Conservation (phyloP, 64 coral and sea anemone genomes). For the Acropora tenuis region DNA sequence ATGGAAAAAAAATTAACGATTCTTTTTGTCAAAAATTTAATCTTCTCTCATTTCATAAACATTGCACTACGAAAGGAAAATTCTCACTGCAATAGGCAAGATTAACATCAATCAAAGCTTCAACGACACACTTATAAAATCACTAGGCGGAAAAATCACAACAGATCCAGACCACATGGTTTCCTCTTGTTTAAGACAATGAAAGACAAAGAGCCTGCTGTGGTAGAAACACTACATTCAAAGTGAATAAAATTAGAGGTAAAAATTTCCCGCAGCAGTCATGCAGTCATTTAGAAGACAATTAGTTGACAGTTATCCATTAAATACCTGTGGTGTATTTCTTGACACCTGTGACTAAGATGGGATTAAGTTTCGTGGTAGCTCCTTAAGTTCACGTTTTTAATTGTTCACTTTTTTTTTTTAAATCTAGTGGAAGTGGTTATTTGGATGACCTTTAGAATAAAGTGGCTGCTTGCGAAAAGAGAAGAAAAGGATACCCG, state of each 20-base stretch:
- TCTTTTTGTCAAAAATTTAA: no score
- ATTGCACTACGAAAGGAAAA: no score
- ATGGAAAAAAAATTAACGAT: no score
- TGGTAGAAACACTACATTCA: background rate
- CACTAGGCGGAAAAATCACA: background rate
- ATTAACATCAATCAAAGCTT: background rate
- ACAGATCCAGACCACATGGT: background rate
- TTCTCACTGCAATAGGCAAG: no score
- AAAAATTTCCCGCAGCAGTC: background rate
- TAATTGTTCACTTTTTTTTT: slow-evolving; percentile 16
- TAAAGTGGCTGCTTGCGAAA: background rate
- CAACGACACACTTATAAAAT: background rate
- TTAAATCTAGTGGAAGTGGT: background rate
- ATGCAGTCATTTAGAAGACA: background rate
- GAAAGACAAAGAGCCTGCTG: background rate
- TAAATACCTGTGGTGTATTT: slow-evolving; percentile 11
- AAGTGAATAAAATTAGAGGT: background rate
- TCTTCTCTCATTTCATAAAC: no score
- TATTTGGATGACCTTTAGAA: background rate
- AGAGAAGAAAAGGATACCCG: background rate
- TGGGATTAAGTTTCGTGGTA: background rate
- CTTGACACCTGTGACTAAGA: background rate
- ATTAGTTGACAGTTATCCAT: background rate
- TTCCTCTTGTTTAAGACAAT: background rate
- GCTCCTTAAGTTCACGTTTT: background rate